These are phyloP conservation scores for Pyxicephalus adspersus DNA, from an alignment of 2,113 vertebrate species.

Conservation along the genomic window DNA sequence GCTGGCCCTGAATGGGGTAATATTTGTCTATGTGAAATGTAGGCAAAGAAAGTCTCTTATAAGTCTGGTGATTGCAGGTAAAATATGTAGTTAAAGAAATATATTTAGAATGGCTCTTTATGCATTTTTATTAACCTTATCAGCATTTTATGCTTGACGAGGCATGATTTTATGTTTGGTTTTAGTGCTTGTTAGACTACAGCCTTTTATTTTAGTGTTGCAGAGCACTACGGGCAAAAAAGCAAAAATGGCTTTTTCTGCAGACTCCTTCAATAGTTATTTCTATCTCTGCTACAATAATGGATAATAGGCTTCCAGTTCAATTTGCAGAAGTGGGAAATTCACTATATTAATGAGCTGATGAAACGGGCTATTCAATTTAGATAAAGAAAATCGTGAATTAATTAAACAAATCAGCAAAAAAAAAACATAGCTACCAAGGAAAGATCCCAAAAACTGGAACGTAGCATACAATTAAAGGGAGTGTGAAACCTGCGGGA, in stretches of 20 bases:
- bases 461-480: too few species aligned
- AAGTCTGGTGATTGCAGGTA: constrained; percentile 23
- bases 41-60: constrained; percentile 11
- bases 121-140: constrained; percentile 46
- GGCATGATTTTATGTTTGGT: constrained; percentile 19
- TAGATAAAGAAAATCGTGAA: not conserved
- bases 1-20: too few species aligned
- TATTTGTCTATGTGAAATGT: constrained; percentile 7
- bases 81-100: constrained; percentile 19
- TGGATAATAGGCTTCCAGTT: constrained; percentile 1
- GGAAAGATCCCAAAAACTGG: too few species aligned
- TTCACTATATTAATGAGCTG: constrained; percentile 22
- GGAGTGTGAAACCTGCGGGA: too few species aligned
- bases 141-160: constrained; percentile 27
- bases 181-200: constrained; percentile 27
- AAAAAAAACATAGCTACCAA: not conserved
- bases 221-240: not conserved
- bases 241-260: not conserved
- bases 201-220: constrained; percentile 23
- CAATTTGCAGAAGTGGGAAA: constrained; percentile 28
- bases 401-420: constrained; percentile 9
- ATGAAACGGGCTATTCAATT: not conserved
- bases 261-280: not conserved
- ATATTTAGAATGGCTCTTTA: constrained; percentile 39
- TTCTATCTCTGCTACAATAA: constrained; percentile 1